Evolutionary conservation across 92 coral and sea anemone genomes (phyloP).

Genomic region (Epizoanthus rinbou): DNA sequence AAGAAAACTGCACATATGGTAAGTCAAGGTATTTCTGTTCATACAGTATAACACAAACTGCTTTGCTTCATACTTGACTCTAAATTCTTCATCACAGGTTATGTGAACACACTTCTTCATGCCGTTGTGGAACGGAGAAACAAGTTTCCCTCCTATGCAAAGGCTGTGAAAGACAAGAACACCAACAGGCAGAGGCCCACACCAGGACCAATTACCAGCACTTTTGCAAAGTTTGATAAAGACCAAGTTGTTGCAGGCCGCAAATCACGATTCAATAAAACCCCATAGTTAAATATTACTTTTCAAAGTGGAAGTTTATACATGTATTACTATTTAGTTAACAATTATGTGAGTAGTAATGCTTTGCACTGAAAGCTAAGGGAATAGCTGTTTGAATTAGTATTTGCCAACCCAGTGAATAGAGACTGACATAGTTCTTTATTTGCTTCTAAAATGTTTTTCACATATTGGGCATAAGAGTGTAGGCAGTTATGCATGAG

Average conservation of each 20-base stretch:
- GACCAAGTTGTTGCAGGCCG: neutral
- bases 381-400: no score
- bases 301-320: no score
- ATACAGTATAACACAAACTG: neutral
- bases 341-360: no score
- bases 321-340: no score
- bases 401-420: no score
- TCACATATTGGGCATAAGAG: no score
- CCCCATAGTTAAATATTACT: neutral
- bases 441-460: no score
- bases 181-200: neutral
- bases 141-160: constrained; percentile 2
- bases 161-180: neutral
- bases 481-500: no score
- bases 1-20: constrained; percentile 6
- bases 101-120: constrained; percentile 19
- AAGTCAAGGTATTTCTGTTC: neutral
- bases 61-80: neutral
- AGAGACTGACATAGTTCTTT: no score
- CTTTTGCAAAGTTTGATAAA: neutral
- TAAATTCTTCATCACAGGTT: neutral
- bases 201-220: neutral
- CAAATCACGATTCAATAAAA: neutral
- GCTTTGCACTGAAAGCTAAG: no score
- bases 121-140: constrained; percentile 1